phyloP scores from a whole-genome alignment of 2,113 vertebrate species.

The Chunga burmeisteri region DNA sequence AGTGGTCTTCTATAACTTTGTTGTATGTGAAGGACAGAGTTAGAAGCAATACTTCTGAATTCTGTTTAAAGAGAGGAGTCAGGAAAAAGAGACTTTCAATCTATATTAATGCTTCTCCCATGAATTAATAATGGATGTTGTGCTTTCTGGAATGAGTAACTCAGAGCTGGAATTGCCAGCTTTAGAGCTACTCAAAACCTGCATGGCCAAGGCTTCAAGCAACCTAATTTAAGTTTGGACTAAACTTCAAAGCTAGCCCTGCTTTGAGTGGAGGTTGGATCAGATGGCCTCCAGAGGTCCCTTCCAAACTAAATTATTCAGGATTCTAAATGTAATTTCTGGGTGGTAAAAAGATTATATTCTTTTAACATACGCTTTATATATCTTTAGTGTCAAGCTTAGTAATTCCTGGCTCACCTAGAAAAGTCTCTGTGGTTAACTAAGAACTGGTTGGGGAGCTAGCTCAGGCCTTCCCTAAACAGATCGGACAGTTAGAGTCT shows the following conservation, averaged over 20 bases:
- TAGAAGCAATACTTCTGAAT: not conserved
- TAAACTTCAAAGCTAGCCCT: not conserved
- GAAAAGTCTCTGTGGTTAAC: not conserved
- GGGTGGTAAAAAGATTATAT: not conserved
- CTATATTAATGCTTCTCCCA: not conserved
- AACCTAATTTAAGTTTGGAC: not conserved
- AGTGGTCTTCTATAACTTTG: not conserved
- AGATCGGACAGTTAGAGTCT: rapidly evolving
- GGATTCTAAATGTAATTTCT: not conserved
- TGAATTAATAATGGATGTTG: not conserved
- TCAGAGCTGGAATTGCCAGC: not conserved
- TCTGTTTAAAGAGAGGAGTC: not conserved
- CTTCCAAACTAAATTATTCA: not conserved
- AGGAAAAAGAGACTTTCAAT: not conserved
- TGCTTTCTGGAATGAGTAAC: not conserved
- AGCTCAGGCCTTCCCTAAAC: not conserved
- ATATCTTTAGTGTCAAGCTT: not conserved
- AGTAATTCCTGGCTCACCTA: not conserved
- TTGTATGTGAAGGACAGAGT: not conserved
- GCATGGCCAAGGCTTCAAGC: not conserved
- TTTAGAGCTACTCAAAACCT: not conserved
- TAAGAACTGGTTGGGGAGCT: not conserved
- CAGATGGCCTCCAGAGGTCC: not conserved
- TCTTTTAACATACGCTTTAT: not conserved
- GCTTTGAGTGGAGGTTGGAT: not conserved